Evolutionary conservation across 2,113 vertebrate species (phyloP).

Genomic region (Galemys pyrenaicus): DNA sequence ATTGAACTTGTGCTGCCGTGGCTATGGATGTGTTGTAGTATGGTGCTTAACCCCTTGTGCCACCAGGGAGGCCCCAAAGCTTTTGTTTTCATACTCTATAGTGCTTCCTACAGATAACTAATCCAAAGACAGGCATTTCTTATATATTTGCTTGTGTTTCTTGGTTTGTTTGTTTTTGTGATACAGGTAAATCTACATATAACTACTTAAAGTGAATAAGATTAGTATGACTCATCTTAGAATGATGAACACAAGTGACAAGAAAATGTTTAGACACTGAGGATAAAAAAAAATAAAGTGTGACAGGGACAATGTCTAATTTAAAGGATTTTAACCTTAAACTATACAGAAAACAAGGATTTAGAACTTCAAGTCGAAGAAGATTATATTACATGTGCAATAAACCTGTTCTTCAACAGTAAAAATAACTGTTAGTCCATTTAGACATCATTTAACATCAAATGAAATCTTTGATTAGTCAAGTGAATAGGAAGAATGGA

Average conservation of each 20-base stretch:
- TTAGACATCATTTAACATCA: neutral
- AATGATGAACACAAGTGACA: neutral
- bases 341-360: neutral
- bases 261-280: neutral
- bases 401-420: neutral
- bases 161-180: neutral
- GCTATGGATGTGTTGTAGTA: too few species aligned
- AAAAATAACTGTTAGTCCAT: neutral
- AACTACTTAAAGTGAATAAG: neutral
- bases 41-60: too few species aligned
- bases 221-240: neutral
- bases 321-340: neutral
- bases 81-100: neutral
- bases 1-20: too few species aligned
- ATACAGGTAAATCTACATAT: neutral
- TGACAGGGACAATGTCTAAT: neutral
- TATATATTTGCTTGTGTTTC: neutral
- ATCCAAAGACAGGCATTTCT: neutral
- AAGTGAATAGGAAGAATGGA: neutral
- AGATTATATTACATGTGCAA: neutral
- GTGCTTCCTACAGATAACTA: neutral
- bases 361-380: neutral
- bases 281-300: neutral
- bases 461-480: neutral
- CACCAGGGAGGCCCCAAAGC: too few species aligned